Percentiles rank a stretch among this genome's conserved stretches.
These are phyloP conservation scores for Apogon hyalosoma DNA, from an alignment of 2,797 vertebrate genomes.

Conservation along the genomic window DNA sequence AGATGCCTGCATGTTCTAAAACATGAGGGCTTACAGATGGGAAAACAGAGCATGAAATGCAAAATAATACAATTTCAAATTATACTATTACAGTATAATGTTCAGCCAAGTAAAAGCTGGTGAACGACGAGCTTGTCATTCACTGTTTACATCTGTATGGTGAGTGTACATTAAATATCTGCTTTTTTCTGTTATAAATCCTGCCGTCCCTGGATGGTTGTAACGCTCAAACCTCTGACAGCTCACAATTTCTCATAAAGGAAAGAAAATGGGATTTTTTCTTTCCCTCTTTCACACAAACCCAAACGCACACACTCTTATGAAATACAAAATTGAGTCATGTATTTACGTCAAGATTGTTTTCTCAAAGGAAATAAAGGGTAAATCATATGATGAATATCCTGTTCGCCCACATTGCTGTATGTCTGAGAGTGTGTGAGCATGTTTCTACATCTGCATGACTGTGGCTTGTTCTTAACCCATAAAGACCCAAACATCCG, in stretches of 20 bases:
- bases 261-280: conserved; percentile 51
- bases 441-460: background rate
- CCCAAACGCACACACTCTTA: conserved; percentile 9
- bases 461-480: conserved; percentile 9
- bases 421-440: too few species aligned
- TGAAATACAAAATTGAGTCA: conserved; percentile 25
- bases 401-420: too few species aligned
- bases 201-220: conserved; percentile 26
- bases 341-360: conserved; percentile 24
- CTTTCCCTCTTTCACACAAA: conserved; percentile 1
- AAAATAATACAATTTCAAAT: background rate
- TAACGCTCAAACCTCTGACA: conserved; percentile 49
- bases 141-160: conserved; percentile 3
- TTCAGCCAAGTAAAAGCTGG: background rate
- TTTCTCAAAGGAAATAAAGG: conserved; percentile 51
- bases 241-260: conserved; percentile 52
- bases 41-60: background rate
- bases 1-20: too few species aligned
- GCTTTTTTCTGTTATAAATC: conserved; percentile 26
- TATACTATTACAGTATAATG: background rate
- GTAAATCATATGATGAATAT: conserved; percentile 56
- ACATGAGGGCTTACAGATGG: background rate
- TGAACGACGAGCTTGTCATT: conserved; percentile 2
- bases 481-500: too few species aligned
- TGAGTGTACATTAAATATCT: background rate